A percentile compares a stretch with the other conserved stretches of the same genome.
phyloP scores from a whole-genome alignment of 2,888 invertebrate species.

The Machimus rusticus region DNA sequence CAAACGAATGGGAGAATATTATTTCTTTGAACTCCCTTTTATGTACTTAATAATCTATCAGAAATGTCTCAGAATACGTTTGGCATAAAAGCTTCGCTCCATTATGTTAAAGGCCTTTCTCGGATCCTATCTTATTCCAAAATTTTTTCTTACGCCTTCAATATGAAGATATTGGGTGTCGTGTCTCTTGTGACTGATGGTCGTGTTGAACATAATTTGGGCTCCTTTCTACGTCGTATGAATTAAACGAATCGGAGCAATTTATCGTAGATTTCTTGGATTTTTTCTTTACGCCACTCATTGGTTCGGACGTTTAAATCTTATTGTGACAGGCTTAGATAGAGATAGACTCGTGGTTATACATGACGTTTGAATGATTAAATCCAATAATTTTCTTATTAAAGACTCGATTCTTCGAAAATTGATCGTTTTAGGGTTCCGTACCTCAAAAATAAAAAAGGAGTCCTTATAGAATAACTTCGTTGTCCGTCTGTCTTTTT shows the following conservation, averaged over 20 bases:
- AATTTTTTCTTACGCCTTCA: not conserved
- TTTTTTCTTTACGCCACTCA: not conserved
- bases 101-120: not conserved
- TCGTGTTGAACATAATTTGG: not conserved
- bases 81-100: not conserved
- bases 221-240: not conserved
- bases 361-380: not conserved
- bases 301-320: not conserved
- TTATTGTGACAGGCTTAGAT: not conserved
- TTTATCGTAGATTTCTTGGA: not conserved
- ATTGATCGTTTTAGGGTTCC: too few species aligned
- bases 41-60: not conserved
- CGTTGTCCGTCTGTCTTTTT: too few species aligned
- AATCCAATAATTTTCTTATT: not conserved
- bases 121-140: not conserved
- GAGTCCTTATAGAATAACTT: too few species aligned
- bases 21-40: not conserved
- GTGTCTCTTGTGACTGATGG: not conserved
- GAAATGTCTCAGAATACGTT: not conserved
- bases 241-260: not conserved
- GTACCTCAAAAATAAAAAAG: too few species aligned
- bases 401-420: not conserved
- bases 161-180: not conserved
- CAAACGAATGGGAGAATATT: not conserved
- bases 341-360: not conserved